Percentiles rank a stretch among this genome's conserved stretches.
phyloP scores from a whole-genome alignment of 2,113 vertebrate species.

The Coreoperca whiteheadi region DNA sequence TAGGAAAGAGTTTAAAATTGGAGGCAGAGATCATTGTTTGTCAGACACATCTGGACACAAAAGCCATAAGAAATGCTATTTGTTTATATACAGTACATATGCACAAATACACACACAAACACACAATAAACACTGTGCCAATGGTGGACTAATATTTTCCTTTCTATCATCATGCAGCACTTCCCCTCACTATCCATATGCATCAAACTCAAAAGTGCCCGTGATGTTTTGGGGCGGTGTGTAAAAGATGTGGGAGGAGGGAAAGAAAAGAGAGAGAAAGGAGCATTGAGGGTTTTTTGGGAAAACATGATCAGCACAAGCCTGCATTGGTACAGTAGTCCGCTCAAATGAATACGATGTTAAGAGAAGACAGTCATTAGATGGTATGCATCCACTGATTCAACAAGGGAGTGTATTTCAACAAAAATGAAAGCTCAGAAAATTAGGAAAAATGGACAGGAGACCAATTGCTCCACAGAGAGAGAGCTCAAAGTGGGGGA shows the following conservation, averaged over 20 bases:
- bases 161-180: constrained; percentile 62
- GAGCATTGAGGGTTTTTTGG: constrained; percentile 13
- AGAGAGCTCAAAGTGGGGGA: constrained; percentile 32
- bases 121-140: constrained; percentile 53
- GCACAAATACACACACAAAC: constrained; percentile 8
- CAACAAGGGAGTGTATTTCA: constrained; percentile 19
- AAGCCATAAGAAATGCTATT: constrained; percentile 23
- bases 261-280: constrained; percentile 23
- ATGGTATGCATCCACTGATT: not conserved
- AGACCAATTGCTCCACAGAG: constrained; percentile 31
- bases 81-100: constrained; percentile 5
- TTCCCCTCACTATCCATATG: constrained; percentile 62
- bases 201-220: constrained; percentile 64
- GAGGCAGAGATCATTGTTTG: constrained; percentile 16
- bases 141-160: constrained; percentile 68
- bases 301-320: constrained; percentile 12
- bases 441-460: constrained; percentile 28
- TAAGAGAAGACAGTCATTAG: constrained; percentile 1
- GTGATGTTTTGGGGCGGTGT: constrained; percentile 46
- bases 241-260: constrained; percentile 41
- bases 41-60: constrained; percentile 20
- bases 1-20: not conserved
- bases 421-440: constrained; percentile 24
- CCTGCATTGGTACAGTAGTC: not conserved
- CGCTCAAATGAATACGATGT: not conserved